Conservation (phyloP, 1,140 invertebrate genomes). For the Sitodiplosis mosellana region DNA sequence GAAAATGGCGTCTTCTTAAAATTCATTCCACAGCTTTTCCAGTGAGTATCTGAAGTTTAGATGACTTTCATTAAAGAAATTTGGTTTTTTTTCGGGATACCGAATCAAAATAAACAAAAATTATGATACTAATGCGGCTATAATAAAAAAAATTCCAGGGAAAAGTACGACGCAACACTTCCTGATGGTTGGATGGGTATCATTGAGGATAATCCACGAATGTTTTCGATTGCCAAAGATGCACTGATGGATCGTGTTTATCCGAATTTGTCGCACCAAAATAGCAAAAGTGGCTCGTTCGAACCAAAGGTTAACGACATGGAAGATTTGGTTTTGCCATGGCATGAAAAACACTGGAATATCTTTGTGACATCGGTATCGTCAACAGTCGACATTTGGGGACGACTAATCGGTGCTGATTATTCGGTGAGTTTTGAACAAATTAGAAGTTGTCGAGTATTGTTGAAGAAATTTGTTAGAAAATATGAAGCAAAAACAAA, state of each 20-base stretch:
- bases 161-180: slow-evolving; percentile 10
- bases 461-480: no score
- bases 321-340: slow-evolving; percentile 8
- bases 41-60: no score
- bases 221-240: neutral
- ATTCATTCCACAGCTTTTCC: slow-evolving; percentile 17
- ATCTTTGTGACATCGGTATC: slow-evolving; percentile 18
- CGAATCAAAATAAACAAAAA: no score
- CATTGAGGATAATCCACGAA: slow-evolving; percentile 4
- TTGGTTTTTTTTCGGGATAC: no score
- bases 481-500: no score
- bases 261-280: neutral
- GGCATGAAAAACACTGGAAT: slow-evolving; percentile 13
- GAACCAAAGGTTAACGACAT: slow-evolving; percentile 1
- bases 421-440: slow-evolving; percentile 8
- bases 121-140: no score
- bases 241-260: neutral
- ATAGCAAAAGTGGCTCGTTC: neutral
- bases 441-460: no score
- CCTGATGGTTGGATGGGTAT: slow-evolving; percentile 16
- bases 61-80: no score
- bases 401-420: slow-evolving; percentile 14
- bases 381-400: slow-evolving; percentile 20
- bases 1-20: slow-evolving; percentile 18
- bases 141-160: no score